Percentiles rank a stretch among this genome's conserved stretches.
Evolutionary conservation across 2,797 vertebrate species (phyloP).

Genomic region (Sebastiscus tertius): DNA sequence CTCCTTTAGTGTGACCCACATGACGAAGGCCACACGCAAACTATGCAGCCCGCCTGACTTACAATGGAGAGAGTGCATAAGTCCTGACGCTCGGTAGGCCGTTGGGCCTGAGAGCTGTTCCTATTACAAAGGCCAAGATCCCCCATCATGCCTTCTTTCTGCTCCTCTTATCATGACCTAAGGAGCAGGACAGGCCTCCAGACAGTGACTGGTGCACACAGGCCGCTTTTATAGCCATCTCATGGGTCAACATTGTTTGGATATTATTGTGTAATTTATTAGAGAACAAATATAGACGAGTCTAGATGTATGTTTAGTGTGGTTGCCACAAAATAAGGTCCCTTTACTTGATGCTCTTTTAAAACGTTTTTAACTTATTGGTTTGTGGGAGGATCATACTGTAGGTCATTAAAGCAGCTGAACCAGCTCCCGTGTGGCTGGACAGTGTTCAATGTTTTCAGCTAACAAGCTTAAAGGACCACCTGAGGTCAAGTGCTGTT

Average conservation of each 20-base stretch:
- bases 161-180: constrained; percentile 73
- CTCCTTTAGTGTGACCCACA: constrained; percentile 69
- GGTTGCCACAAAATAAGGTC: constrained; percentile 84
- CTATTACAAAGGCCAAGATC: constrained; percentile 74
- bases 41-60: constrained; percentile 83
- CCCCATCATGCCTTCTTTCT: constrained; percentile 79
- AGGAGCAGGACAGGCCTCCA: constrained; percentile 73
- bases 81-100: constrained; percentile 52
- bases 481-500: neutral
- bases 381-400: constrained; percentile 17
- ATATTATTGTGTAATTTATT: constrained; percentile 84
- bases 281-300: constrained; percentile 78
- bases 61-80: constrained; percentile 71
- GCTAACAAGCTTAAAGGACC: constrained; percentile 16
- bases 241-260: constrained; percentile 74
- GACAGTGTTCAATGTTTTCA: constrained; percentile 27
- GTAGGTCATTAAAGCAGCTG: constrained; percentile 45
- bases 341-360: constrained; percentile 84
- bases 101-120: constrained; percentile 59
- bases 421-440: constrained; percentile 16
- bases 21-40: constrained; percentile 77
- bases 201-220: constrained; percentile 68
- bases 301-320: constrained; percentile 84
- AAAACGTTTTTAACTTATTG: constrained; percentile 66
- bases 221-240: constrained; percentile 80